A percentile compares a stretch with the other conserved stretches of the same genome.
Evolutionary conservation across 2,888 invertebrate species (phyloP).

Genomic region (Ethmia dodecea): DNA sequence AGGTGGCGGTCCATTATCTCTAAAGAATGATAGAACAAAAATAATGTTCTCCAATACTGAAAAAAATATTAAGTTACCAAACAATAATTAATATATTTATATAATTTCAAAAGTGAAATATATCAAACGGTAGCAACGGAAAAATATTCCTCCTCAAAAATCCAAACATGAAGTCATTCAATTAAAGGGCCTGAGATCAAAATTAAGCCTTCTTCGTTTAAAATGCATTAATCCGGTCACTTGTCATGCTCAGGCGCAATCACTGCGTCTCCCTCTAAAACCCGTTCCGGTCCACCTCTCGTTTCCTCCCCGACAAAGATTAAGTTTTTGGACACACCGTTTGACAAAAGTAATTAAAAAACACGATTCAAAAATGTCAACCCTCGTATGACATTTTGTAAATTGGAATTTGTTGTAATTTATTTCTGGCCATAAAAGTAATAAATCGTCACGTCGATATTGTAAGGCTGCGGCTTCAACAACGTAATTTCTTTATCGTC

Average conservation of each 20-base stretch:
- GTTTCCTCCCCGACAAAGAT: slow-evolving; percentile 55
- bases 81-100: too few species aligned
- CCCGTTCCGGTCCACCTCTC: slow-evolving; percentile 56
- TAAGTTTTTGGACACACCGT: slow-evolving; percentile 36
- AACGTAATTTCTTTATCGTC: slow-evolving; percentile 15
- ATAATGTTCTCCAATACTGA: too few species aligned
- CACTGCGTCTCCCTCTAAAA: slow-evolving; percentile 57
- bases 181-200: slow-evolving; percentile 64
- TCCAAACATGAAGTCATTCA: slow-evolving; percentile 51
- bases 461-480: slow-evolving; percentile 26
- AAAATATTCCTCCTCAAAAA: slow-evolving; percentile 17
- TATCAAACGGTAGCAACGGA: too few species aligned
- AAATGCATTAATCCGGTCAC: slow-evolving; percentile 76
- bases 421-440: slow-evolving; percentile 29
- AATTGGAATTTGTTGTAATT: slow-evolving; percentile 42
- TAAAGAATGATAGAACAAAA: too few species aligned
- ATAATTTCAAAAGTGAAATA: too few species aligned
- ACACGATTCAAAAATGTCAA: slow-evolving; percentile 26
- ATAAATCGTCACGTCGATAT: slow-evolving; percentile 35
- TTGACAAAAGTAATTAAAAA: slow-evolving; percentile 41
- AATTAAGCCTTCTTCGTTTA: slow-evolving; percentile 76
- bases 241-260: slow-evolving; percentile 63
- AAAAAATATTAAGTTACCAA: too few species aligned
- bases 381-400: slow-evolving; percentile 43
- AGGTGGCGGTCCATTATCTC: too few species aligned